phyloP scores from a whole-genome alignment of 2,888 invertebrate species.

The Panopea generosa region DNA sequence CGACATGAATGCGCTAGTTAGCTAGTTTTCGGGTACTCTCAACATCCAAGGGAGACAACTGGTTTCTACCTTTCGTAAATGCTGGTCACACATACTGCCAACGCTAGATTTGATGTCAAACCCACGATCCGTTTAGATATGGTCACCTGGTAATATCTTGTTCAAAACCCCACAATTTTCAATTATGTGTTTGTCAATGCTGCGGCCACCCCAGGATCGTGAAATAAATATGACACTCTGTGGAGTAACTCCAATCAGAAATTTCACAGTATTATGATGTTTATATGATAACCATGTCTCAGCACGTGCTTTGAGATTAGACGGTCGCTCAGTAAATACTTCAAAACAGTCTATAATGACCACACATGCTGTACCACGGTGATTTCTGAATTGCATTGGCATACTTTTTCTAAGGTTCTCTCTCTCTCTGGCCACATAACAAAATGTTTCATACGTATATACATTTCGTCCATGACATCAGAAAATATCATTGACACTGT shows the following conservation, averaged over 20 bases:
- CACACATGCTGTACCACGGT: conserved; percentile 20
- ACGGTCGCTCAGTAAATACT: conserved; percentile 62
- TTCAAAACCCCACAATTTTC: conserved; percentile 59
- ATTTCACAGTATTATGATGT: conserved; percentile 67
- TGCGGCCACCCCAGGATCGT: conserved; percentile 63
- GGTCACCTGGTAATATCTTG: conserved; percentile 56
- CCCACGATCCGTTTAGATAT: conserved; percentile 52
- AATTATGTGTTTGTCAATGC: conserved; percentile 61
- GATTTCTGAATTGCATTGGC: conserved; percentile 23
- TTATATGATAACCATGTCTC: conserved; percentile 69
- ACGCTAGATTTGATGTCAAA: conserved; percentile 38
- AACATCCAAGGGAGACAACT: conserved; percentile 54
- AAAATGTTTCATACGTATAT: conserved; percentile 26
- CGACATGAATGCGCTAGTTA: conserved; percentile 60
- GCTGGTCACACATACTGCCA: conserved; percentile 29
- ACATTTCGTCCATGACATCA: conserved; percentile 26
- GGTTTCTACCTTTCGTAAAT: conserved; percentile 45
- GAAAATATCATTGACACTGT: conserved; percentile 35
- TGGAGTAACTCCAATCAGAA: conserved; percentile 68
- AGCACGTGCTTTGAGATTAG: conserved; percentile 54
- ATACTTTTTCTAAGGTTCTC: conserved; percentile 10
- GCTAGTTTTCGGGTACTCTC: conserved; percentile 54
- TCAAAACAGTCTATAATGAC: conserved; percentile 62
- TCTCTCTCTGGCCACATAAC: conserved; percentile 25
- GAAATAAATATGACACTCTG: conserved; percentile 69